phyloP scores from a whole-genome alignment of 2,888 invertebrate species.

The Oxystoma pomonae region DNA sequence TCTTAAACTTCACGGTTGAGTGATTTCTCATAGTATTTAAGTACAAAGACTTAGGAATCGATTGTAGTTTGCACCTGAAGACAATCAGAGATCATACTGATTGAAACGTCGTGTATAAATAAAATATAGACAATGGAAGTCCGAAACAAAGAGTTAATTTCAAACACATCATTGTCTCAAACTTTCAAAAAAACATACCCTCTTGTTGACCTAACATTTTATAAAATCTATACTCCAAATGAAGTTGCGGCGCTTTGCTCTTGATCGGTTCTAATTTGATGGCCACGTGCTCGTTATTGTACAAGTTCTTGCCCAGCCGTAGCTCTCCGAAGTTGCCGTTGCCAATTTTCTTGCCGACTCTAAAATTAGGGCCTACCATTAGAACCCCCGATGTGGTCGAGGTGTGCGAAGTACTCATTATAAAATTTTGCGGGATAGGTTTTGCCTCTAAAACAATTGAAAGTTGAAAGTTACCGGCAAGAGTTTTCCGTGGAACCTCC shows the following conservation, averaged over 20 bases:
- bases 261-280: conserved; percentile 99
- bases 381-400: conserved; percentile 77
- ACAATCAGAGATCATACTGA: no score
- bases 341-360: conserved; percentile 99
- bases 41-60: no score
- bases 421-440: conserved; percentile 11
- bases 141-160: no score
- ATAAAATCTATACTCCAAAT: conserved; percentile 99
- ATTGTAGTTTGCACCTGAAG: no score
- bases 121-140: no score
- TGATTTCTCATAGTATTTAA: no score
- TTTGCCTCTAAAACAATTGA: conserved; percentile 20
- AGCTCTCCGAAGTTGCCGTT: conserved; percentile 99
- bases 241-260: conserved; percentile 98
- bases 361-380: conserved; percentile 99
- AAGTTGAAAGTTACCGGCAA: conserved; percentile 24
- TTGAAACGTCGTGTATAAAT: no score
- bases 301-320: conserved; percentile 98
- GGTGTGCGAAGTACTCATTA: conserved; percentile 11
- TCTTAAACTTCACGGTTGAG: no score
- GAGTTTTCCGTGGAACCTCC: not conserved
- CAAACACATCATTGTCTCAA: not conserved
- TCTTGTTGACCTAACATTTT: conserved; percentile 97
- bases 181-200: conserved; percentile 50
- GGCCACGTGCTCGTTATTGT: conserved; percentile 99